Conservation (phyloP, 37 sponge, comb jelly and placozoan genomes). For the Beroe ovata region DNA sequence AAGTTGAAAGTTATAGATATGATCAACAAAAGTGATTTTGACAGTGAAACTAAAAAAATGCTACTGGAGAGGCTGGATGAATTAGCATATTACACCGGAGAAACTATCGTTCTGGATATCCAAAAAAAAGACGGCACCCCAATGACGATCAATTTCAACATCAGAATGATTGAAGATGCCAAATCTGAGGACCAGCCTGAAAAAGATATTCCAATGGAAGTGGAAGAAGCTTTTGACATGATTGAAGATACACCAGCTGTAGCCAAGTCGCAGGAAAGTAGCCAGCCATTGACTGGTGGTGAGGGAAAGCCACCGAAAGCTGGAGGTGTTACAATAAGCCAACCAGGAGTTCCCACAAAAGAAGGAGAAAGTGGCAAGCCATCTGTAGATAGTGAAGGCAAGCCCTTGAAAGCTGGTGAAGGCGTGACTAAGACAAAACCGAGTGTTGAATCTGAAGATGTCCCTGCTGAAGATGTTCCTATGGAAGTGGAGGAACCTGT, state of each 20-base stretch:
- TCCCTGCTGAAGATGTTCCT: no score
- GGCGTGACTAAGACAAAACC: no score
- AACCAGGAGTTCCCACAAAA: no score
- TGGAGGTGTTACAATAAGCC: no score
- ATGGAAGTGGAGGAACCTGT: no score
- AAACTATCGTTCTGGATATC: not conserved
- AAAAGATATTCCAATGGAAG: not conserved
- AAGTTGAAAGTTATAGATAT: not conserved
- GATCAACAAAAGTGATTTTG: not conserved
- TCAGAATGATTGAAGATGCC: not conserved
- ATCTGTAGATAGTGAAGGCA: no score
- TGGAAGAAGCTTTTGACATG: not conserved
- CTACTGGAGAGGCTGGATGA: not conserved
- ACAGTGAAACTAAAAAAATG: not conserved
- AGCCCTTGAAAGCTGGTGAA: no score
- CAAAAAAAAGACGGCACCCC: slow-evolving; percentile 15
- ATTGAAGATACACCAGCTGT: no score
- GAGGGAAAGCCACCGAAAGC: no score
- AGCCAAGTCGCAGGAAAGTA: no score
- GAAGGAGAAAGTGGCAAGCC: no score
- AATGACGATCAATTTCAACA: not conserved
- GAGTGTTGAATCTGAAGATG: slow-evolving; percentile 30
- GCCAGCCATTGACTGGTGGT: no score
- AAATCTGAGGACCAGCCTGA: slow-evolving; percentile 15
- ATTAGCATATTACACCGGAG: not conserved